These are phyloP conservation scores for Cydia fagiglandana DNA, from an alignment of 1,140 invertebrate genomes.

Conservation along the genomic window DNA sequence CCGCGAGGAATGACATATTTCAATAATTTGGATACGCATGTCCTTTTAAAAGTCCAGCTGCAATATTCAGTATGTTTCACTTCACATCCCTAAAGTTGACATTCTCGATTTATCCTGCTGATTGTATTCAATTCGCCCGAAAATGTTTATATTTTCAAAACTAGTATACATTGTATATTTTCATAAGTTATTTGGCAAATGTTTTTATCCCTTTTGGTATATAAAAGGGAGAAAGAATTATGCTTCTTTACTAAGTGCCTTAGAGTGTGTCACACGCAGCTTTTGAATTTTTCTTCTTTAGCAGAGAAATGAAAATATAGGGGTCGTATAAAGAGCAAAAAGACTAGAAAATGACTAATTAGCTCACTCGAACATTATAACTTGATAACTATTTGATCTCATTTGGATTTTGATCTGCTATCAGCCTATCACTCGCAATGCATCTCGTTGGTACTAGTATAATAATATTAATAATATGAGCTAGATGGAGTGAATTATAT, in stretches of 20 bases:
- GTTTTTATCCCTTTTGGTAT: neutral
- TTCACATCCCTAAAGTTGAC: slow-evolving; percentile 9
- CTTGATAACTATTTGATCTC: neutral
- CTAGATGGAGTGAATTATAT: neutral
- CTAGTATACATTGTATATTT: slow-evolving; percentile 7
- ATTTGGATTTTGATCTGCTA: no score
- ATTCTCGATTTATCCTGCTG: neutral
- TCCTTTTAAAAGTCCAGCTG: slow-evolving; percentile 2
- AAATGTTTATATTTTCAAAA: neutral
- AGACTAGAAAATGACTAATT: neutral
- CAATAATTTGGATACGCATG: slow-evolving; percentile 49
- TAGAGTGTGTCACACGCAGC: neutral
- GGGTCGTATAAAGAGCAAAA: neutral
- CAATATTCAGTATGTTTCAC: neutral
- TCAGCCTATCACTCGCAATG: no score
- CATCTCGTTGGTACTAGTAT: no score
- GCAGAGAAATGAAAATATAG: no score
- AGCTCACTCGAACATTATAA: neutral
- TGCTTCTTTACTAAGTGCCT: neutral
- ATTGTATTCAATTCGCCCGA: neutral
- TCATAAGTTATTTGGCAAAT: neutral
- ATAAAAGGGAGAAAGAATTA: neutral
- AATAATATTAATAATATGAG: neutral
- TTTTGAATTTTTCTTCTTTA: neutral
- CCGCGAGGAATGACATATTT: slow-evolving; percentile 70